A percentile compares a stretch with the other conserved stretches of the same genome.
phyloP scores from a whole-genome alignment of 2,888 invertebrate species.

The Hydriomena furcata region DNA sequence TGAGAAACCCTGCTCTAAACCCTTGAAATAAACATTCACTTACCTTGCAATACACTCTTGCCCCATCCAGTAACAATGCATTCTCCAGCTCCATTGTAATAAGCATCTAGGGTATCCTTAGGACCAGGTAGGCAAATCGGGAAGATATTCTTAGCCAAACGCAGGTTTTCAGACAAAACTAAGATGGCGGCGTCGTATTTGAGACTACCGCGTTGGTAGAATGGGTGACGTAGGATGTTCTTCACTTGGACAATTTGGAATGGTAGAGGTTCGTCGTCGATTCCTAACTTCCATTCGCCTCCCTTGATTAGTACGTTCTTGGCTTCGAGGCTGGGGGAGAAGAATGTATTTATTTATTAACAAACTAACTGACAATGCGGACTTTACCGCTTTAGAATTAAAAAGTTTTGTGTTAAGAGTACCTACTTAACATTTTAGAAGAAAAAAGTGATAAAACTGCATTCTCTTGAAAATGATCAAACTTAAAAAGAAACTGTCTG shows the following conservation, averaged over 20 bases:
- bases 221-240: constrained; percentile 87
- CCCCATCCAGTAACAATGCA: constrained; percentile 94
- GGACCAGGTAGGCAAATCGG: constrained; percentile 87
- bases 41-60: constrained; percentile 90
- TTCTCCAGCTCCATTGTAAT: constrained; percentile 82
- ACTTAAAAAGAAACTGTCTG: too few relatives aligned
- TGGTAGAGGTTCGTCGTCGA: constrained; percentile 90
- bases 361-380: too few relatives aligned
- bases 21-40: constrained; percentile 43
- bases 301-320: constrained; percentile 89
- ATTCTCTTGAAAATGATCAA: too few relatives aligned
- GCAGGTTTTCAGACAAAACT: constrained; percentile 84
- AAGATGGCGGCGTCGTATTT: constrained; percentile 89
- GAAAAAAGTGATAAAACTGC: too few relatives aligned
- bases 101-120: constrained; percentile 78
- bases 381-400: too few relatives aligned
- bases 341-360: too few relatives aligned
- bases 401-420: too few relatives aligned
- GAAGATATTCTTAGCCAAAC: constrained; percentile 88
- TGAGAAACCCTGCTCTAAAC: too few relatives aligned
- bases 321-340: constrained; percentile 79
- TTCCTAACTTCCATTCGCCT: constrained; percentile 93
- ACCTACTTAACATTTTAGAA: too few relatives aligned
- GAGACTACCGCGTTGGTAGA: constrained; percentile 83
- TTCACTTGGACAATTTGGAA: constrained; percentile 90